Conservation (phyloP, 2,888 invertebrate species). For the Ochropleura leucogaster region DNA sequence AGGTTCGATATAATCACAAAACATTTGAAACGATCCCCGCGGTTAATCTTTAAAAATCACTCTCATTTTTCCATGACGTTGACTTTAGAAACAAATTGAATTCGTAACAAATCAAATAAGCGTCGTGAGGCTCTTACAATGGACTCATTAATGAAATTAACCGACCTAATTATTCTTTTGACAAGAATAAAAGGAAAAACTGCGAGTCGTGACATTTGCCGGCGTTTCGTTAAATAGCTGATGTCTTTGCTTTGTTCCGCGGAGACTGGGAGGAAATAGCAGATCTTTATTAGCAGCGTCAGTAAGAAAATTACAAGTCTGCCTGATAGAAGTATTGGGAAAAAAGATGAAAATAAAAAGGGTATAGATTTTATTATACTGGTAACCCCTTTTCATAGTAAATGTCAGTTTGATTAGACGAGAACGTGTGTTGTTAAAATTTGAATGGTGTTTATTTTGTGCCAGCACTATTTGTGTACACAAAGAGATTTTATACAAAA, state of each 20-base stretch:
- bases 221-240: slow-evolving; percentile 47
- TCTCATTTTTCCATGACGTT: slow-evolving; percentile 52
- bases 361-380: too few species aligned
- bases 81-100: slow-evolving; percentile 62
- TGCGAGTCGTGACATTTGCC: slow-evolving; percentile 56
- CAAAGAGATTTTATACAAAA: too few species aligned
- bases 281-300: slow-evolving; percentile 21
- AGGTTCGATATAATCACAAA: neutral
- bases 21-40: slow-evolving; percentile 8
- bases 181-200: slow-evolving; percentile 59
- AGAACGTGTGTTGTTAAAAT: too few species aligned
- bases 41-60: slow-evolving; percentile 58
- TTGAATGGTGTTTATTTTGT: too few species aligned
- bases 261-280: slow-evolving; percentile 9
- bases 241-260: slow-evolving; percentile 43
- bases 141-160: slow-evolving; percentile 83
- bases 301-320: neutral
- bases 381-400: too few species aligned
- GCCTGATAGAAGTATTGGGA: neutral
- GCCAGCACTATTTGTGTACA: too few species aligned
- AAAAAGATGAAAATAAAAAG: neutral
- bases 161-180: slow-evolving; percentile 83
- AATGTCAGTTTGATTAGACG: too few species aligned
- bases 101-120: slow-evolving; percentile 81
- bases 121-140: slow-evolving; percentile 69